Conservation (phyloP, 2,797 vertebrate genomes). For the Pipistrellus kuhlii region DNA sequence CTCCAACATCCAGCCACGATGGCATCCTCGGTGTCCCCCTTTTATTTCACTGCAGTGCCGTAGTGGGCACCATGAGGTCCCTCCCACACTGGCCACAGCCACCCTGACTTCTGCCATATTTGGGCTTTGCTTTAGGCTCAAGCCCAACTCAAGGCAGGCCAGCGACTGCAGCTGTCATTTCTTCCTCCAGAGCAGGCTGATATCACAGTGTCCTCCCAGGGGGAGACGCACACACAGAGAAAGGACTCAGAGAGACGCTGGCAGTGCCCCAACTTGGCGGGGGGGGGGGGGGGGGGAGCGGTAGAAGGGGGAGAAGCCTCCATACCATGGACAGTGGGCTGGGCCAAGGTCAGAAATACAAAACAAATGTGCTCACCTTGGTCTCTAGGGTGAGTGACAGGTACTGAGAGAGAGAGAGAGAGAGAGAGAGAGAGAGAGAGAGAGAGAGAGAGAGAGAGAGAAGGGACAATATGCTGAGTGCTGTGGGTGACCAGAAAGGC, state of each 20-base stretch:
- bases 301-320: too few species aligned
- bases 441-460: neutral
- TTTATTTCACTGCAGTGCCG: neutral
- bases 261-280: too few species aligned
- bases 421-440: neutral
- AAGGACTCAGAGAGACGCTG: neutral
- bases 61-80: neutral
- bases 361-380: slow-evolving; percentile 27
- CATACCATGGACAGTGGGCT: neutral
- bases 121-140: neutral
- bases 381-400: neutral
- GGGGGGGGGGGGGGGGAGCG: too few species aligned
- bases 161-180: neutral
- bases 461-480: neutral
- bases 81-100: neutral
- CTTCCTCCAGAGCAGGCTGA: neutral
- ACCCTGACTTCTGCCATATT: rapidly evolving
- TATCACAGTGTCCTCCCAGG: neutral
- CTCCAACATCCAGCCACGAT: rapidly evolving
- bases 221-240: neutral
- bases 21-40: rapidly evolving
- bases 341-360: neutral
- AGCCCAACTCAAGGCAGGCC: neutral
- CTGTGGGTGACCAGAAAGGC: neutral
- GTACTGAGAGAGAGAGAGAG: neutral